Base-by-base conservation (phyloP, 2,797 vertebrate genomes). In the Tauraco hartlaubi region DNA sequence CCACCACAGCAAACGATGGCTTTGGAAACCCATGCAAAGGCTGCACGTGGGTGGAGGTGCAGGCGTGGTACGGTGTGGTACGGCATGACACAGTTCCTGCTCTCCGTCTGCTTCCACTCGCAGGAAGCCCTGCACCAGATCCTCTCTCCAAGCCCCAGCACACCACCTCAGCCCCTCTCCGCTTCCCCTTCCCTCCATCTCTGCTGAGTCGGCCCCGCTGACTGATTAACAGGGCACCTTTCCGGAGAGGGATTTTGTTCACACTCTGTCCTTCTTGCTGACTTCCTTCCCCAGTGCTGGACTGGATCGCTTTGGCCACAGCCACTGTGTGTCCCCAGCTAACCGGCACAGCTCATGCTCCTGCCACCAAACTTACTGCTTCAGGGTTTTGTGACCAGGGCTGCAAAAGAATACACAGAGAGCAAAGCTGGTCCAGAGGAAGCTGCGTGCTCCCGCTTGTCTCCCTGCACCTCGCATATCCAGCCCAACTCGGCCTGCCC, bases 201-300 rank as follows among this genome's bases (percentile, higher is more conserved):
- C 74, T 91, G 88, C 91, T 91, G 96, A 97, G 90, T 37, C 11
- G 84, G 81, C 81, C 94, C 67, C 0, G 56, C 68, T 96, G 92
- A 94, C 95, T 94, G 96, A 97, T 88, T 46, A 96, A 97, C 80
- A 1, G 86, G 86, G 86, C 1, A 3, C 89, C 84, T 94, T 96
- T 95, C 94, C 92, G 92, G 94, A 90, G 43, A 73, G 81, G 54
- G 82, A 58, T 85, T 96, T 88, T 66, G 73, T 93, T 95, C 85
- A 92, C 92, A 83, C 91, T 95, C 95, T 66, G 83, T 96, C 93
- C 71, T 92, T 94, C 92, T 94, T 11, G 0, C 92, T 92, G 79
- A 95, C 83, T 97, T 95, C 95, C 96, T 95, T 92, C 79, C 92
- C 92, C 0, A 0, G 55, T 1, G 0, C 74, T 67, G 79, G 67